Evolutionary conservation across 2,797 vertebrate species (phyloP), one percentile per base, ranked within the genome.

Genomic region (Eulemur coronatus): DNA sequence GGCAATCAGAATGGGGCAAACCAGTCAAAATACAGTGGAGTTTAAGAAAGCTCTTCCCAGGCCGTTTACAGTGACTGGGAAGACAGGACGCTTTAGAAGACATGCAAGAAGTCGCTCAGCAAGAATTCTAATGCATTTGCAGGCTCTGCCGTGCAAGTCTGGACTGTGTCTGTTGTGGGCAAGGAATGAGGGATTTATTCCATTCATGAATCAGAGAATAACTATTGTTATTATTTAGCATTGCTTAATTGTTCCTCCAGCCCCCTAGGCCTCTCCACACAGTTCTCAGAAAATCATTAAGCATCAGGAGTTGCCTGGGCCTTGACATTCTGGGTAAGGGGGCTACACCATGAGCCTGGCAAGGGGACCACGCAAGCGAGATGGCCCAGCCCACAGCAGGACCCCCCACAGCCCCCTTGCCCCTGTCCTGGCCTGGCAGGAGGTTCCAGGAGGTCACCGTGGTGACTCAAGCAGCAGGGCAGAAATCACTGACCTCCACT

Each of bases 211-310:
- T 96, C 87, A 85, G 88, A 96, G 93, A 97, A 96, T 96, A 97
- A 97, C 94, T 91, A 94, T 94, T 98, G 93, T 97, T 97, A 96
- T 97, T 97, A 97, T 97, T 97, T 97, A 98, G 73, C 97, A 97
- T 95, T 96, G 96, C 97, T 97, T 97, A 96, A 98, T 97, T 98
- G 96, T 95, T 95, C 76, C 63, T 92, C 48, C 20, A 33, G 70
- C n/a, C 72, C 84, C 87, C 61, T 38, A 89, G 73, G 86, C 93
- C 94, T 96, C 85, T 90, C 87, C 43, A 26, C 55, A 87, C 43
- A 52, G 79, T 91, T 92, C 89, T 95, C 94, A 97, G 95, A 96
- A 96, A 97, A 97, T 98, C 96, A 80, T 97, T 97, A 97, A 10
- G 35, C 85, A 72, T 93, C 72, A 50, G 17, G 70, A 80, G 82